Evolutionary conservation across 2,797 vertebrate genomes (phyloP).

Genomic region (Gastrophryne carolinensis): DNA sequence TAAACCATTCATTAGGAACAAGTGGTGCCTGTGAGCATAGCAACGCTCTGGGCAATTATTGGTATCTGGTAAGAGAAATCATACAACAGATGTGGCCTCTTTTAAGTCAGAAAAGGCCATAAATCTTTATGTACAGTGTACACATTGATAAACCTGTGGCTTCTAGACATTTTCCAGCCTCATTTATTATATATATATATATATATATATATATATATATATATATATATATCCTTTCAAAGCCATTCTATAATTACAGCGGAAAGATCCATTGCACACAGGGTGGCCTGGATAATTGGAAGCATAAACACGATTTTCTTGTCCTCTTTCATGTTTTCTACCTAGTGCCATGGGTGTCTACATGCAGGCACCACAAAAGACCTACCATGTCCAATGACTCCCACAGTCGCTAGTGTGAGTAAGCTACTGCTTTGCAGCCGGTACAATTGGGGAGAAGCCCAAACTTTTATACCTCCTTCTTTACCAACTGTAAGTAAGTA

Average conservation of each 20-base stretch:
- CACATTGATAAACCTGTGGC: slow-evolving; percentile 9
- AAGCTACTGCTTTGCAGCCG: too few species aligned
- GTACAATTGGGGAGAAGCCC: too few species aligned
- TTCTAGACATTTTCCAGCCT: background rate
- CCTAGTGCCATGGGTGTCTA: too few species aligned
- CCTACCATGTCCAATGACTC: too few species aligned
- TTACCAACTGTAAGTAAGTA: too few species aligned
- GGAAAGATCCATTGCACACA: background rate
- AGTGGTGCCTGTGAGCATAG: slow-evolving; percentile 18
- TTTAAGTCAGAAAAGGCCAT: background rate
- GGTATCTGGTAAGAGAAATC: slow-evolving; percentile 7
- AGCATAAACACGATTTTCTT: too few species aligned
- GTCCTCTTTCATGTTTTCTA: too few species aligned
- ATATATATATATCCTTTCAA: background rate
- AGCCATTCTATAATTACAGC: background rate
- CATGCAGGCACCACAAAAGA: too few species aligned
- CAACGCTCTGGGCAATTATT: slow-evolving; percentile 11
- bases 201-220: background rate
- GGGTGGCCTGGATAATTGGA: too few species aligned
- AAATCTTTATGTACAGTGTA: slow-evolving; percentile 8
- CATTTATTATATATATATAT: background rate
- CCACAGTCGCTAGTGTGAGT: too few species aligned
- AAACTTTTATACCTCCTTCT: too few species aligned
- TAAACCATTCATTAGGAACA: slow-evolving; percentile 22
- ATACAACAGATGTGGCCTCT: slow-evolving; percentile 10